phyloP scores from a whole-genome alignment of 1,140 invertebrate species.

The Papilio aristodemus region DNA sequence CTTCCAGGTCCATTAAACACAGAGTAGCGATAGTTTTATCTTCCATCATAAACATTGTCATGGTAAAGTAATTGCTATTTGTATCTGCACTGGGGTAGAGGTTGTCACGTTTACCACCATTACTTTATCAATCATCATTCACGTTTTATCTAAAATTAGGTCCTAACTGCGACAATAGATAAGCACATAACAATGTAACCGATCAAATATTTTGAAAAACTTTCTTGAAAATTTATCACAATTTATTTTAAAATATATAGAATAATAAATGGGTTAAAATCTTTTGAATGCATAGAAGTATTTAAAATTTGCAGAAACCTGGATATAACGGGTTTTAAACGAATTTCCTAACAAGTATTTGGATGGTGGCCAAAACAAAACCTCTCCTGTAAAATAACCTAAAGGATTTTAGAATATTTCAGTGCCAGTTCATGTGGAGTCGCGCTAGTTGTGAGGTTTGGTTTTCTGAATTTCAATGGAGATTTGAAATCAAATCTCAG shows the following conservation, averaged over 20 bases:
- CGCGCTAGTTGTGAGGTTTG: background rate
- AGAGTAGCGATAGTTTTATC: background rate
- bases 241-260: too few relatives aligned
- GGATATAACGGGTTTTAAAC: constrained; percentile 23
- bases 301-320: constrained; percentile 14
- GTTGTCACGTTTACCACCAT: background rate
- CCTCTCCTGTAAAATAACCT: background rate
- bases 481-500: background rate
- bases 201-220: too few relatives aligned
- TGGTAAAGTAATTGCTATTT: background rate
- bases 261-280: too few relatives aligned
- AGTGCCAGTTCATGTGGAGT: background rate
- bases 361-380: constrained; percentile 27
- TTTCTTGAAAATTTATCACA: too few relatives aligned
- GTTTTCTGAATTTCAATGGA: background rate
- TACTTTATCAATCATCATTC: background rate
- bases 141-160: too few relatives aligned
- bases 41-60: background rate
- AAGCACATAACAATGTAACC: too few relatives aligned
- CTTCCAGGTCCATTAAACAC: background rate
- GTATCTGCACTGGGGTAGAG: background rate
- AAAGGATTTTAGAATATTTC: constrained; percentile 23
- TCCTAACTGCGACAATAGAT: too few relatives aligned
- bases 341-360: constrained; percentile 33
- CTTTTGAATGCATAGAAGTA: background rate